Evolutionary conservation across 2,113 vertebrate genomes (phyloP).

Genomic region (Passer montanus): DNA sequence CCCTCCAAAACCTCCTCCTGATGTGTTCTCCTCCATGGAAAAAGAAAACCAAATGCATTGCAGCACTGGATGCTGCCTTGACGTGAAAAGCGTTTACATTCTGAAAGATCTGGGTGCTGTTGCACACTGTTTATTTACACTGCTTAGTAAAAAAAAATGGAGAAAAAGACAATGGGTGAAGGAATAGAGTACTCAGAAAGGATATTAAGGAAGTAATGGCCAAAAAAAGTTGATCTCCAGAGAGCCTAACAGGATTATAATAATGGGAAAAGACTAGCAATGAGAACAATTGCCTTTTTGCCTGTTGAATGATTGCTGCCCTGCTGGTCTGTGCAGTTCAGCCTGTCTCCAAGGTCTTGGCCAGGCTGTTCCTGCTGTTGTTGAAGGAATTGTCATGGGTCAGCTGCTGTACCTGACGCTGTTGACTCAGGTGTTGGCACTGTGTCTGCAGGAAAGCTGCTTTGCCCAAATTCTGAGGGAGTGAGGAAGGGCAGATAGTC

Average conservation of each 20-base stretch:
- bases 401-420: not conserved
- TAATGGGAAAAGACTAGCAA: not conserved
- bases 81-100: not conserved
- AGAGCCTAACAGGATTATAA: not conserved
- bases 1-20: not conserved
- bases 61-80: not conserved
- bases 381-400: not conserved
- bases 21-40: accelerated
- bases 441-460: not conserved
- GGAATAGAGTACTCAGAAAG: not conserved
- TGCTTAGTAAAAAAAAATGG: not conserved
- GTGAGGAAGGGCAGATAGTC: not conserved
- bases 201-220: not conserved
- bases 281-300: not conserved
- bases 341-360: not conserved
- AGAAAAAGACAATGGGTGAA: not conserved
- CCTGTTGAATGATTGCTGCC: not conserved
- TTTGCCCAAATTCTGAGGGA: not conserved
- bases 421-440: not conserved
- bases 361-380: not conserved
- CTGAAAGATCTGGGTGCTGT: not conserved
- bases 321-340: not conserved
- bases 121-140: not conserved
- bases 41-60: not conserved
- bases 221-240: not conserved